A percentile compares a stretch with the other conserved stretches of the same genome.
phyloP scores from a whole-genome alignment of 37 sponge, comb jelly and placozoan species.

The Ianthella basta region DNA sequence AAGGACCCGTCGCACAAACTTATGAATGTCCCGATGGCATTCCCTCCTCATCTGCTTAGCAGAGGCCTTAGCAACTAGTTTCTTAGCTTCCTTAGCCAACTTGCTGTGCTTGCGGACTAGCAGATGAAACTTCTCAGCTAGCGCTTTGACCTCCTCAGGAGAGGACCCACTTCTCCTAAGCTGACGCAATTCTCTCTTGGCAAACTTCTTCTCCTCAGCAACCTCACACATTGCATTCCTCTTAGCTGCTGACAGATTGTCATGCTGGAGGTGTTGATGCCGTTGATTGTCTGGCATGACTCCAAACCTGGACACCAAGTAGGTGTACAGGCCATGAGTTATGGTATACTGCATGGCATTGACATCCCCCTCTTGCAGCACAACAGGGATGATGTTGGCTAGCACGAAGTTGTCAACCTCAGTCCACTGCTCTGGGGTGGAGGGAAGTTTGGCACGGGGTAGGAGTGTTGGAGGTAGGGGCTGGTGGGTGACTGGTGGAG shows the following conservation, averaged over 20 bases:
- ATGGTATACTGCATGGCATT: slow-evolving; percentile 13
- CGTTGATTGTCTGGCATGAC: neutral
- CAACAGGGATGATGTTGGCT: neutral
- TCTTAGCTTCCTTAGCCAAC: slow-evolving; percentile 2
- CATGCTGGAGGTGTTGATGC: neutral
- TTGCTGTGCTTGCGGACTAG: slow-evolving; percentile 14
- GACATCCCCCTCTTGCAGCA: neutral
- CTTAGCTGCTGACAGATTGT: slow-evolving; percentile 6
- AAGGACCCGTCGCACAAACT: neutral
- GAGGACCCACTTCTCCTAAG: neutral
- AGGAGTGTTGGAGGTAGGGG: neutral
- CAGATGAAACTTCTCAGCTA: slow-evolving; percentile 16
- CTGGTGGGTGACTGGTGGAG: neutral
- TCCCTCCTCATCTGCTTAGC: slow-evolving; percentile 13
- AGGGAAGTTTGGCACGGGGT: neutral
- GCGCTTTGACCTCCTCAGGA: slow-evolving; percentile 15
- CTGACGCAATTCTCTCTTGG: neutral
- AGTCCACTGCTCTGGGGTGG: slow-evolving; percentile 10
- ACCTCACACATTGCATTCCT: neutral
- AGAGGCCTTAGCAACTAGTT: neutral
- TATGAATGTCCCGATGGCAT: slow-evolving; percentile 12
- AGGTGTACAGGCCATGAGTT: neutral
- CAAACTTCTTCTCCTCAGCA: neutral
- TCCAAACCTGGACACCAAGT: slow-evolving; percentile 3
- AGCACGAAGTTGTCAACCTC: neutral